A percentile compares a stretch with the other conserved stretches of the same genome.
phyloP scores from a whole-genome alignment of 2,797 vertebrate genomes.

The Sebastes reedi region DNA sequence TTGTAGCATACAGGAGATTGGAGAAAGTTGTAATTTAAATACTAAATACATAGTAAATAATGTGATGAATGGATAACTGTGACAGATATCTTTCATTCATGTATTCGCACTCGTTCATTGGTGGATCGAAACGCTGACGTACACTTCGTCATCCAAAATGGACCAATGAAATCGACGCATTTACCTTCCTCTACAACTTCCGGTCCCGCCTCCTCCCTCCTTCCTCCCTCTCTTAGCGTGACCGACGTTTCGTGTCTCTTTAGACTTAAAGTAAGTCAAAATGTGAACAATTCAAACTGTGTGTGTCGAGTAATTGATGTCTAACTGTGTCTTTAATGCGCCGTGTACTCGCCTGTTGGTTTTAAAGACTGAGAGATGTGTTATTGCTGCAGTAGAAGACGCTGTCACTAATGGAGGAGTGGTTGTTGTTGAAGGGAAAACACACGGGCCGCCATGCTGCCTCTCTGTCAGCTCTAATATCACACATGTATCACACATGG shows the following conservation, averaged over 20 bases:
- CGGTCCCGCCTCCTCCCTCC: constrained; percentile 41
- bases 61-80: too few relatives aligned
- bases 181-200: neutral
- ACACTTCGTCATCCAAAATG: neutral
- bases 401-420: neutral
- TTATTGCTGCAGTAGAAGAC: neutral
- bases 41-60: neutral
- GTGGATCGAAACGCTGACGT: neutral
- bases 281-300: fast-evolving
- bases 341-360: fast-evolving
- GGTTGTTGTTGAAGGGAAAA: neutral
- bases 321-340: fast-evolving
- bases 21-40: neutral
- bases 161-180: constrained; percentile 66
- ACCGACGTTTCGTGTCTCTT: constrained; percentile 89
- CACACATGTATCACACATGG: too few relatives aligned
- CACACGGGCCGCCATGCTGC: constrained; percentile 47
- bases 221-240: constrained; percentile 80
- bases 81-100: neutral
- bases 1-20: neutral
- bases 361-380: fast-evolving
- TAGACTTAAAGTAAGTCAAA: constrained; percentile 89
- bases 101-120: neutral
- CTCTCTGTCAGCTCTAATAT: neutral
- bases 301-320: fast-evolving